These are phyloP conservation scores for Drosophila subpulchrella DNA, from an alignment of 1,140 invertebrate species.

Conservation along the genomic window DNA sequence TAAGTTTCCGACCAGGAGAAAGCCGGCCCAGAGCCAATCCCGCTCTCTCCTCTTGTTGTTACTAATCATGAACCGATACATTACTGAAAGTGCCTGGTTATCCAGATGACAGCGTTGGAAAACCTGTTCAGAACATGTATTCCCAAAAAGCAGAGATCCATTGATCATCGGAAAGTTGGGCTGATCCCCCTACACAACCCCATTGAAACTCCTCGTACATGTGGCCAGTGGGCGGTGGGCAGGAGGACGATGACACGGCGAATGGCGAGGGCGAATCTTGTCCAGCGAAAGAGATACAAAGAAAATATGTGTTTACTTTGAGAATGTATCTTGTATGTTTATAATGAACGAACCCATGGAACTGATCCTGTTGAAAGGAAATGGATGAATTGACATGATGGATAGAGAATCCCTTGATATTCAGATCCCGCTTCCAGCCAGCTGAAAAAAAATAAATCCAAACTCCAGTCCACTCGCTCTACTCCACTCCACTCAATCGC, in stretches of 20 bases:
- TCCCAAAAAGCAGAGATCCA: slow-evolving; percentile 44
- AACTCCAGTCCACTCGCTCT: slow-evolving; percentile 44
- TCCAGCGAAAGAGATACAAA: background rate
- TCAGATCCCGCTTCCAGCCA: slow-evolving; percentile 3
- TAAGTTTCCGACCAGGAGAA: slow-evolving; percentile 73
- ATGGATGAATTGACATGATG: background rate
- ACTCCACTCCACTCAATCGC: slow-evolving; percentile 58
- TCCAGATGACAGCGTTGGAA: slow-evolving; percentile 81
- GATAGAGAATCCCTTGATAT: background rate
- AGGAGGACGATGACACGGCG: slow-evolving; percentile 37
- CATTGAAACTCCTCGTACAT: slow-evolving; percentile 46
- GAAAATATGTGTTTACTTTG: background rate
- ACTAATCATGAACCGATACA: slow-evolving; percentile 80
- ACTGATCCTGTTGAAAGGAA: slow-evolving; percentile 1
- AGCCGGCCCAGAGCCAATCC: slow-evolving; percentile 22
- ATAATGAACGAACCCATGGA: background rate
- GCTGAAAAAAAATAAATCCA: slow-evolving; percentile 14
- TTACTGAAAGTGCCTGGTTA: slow-evolving; percentile 80
- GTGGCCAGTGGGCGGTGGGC: slow-evolving; percentile 47
- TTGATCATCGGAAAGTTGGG: slow-evolving; percentile 46
- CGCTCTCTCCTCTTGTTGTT: slow-evolving; percentile 62
- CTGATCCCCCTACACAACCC: slow-evolving; percentile 45
- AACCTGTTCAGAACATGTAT: slow-evolving; percentile 57
- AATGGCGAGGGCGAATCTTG: slow-evolving; percentile 14
- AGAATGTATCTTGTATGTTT: background rate